Percentiles rank a stretch among this genome's conserved stretches.
Evolutionary conservation across 2,888 invertebrate species (phyloP).

Genomic region (Gryllus longicercus): DNA sequence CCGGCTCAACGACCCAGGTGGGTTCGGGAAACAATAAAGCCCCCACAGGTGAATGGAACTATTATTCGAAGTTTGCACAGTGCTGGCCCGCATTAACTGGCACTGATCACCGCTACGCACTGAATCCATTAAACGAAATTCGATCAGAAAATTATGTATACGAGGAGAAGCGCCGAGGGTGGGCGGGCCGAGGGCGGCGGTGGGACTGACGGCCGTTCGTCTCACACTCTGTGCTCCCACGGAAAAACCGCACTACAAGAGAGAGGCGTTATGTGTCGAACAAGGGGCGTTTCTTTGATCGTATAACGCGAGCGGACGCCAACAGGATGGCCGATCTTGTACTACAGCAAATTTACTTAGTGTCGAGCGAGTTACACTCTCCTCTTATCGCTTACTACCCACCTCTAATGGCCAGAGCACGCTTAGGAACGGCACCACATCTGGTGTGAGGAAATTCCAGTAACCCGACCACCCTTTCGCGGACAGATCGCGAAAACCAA

Average conservation of each 20-base stretch:
- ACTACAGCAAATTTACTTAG: slow-evolving; percentile 1
- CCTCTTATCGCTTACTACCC: background rate
- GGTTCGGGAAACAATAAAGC: slow-evolving; percentile 17
- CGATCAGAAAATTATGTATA: background rate
- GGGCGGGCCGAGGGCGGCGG: background rate
- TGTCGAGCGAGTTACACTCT: background rate
- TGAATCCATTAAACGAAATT: background rate
- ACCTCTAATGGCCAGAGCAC: slow-evolving; percentile 6
- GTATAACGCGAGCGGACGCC: background rate
- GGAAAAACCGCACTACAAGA: background rate
- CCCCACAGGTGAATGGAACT: background rate
- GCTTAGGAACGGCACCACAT: background rate
- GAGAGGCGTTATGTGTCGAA: background rate
- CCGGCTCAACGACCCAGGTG: slow-evolving; percentile 9
- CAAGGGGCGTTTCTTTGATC: background rate
- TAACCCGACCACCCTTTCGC: background rate
- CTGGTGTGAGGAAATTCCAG: background rate
- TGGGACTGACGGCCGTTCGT: background rate
- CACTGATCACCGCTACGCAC: background rate
- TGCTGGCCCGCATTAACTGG: background rate
- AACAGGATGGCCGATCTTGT: background rate
- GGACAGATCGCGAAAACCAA: background rate
- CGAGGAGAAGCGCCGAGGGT: slow-evolving; percentile 1
- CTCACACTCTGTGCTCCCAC: background rate
- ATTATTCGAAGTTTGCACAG: slow-evolving; percentile 4